A percentile compares a stretch with the other conserved stretches of the same genome.
Evolutionary conservation across 2,888 invertebrate genomes (phyloP).

Genomic region (Timandra comae): DNA sequence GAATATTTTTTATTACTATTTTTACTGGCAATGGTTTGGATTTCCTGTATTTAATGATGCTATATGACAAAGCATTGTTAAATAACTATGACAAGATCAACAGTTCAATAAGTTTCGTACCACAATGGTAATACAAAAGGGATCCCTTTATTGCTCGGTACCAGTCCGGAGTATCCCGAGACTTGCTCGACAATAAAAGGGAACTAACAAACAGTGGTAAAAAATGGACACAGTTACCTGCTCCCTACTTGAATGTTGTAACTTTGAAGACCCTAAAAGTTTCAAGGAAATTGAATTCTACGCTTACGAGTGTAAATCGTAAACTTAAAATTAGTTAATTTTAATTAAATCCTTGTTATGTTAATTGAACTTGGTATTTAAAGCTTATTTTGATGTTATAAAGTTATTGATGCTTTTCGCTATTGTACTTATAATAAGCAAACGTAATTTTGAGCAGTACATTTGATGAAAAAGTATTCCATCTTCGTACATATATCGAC

Average conservation of each 20-base stretch:
- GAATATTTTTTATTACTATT: too few species aligned
- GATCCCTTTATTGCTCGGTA: slow-evolving; percentile 10
- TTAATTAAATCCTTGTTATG: too few species aligned
- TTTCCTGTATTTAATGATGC: slow-evolving; percentile 14
- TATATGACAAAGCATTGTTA: slow-evolving; percentile 11
- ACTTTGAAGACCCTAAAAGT: neutral
- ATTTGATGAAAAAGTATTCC: neutral
- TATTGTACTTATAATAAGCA: too few species aligned
- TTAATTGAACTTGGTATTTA: too few species aligned
- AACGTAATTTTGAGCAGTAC: too few species aligned
- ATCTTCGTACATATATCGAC: slow-evolving; percentile 23
- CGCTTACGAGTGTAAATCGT: neutral
- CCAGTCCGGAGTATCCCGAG: slow-evolving; percentile 23
- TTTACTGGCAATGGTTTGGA: slow-evolving; percentile 4
- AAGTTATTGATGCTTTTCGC: too few species aligned
- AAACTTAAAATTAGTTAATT: slow-evolving; percentile 7
- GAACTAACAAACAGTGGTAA: slow-evolving; percentile 44
- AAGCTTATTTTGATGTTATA: too few species aligned
- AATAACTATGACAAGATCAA: slow-evolving; percentile 15
- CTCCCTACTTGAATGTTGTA: slow-evolving; percentile 19
- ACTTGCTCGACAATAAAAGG: slow-evolving; percentile 30
- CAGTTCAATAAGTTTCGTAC: slow-evolving; percentile 16
- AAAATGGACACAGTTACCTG: slow-evolving; percentile 69
- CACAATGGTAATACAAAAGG: slow-evolving; percentile 20
- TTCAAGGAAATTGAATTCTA: neutral